Conservation (phyloP, 1,140 invertebrate species). For the Alviniconcha marisindica region DNA sequence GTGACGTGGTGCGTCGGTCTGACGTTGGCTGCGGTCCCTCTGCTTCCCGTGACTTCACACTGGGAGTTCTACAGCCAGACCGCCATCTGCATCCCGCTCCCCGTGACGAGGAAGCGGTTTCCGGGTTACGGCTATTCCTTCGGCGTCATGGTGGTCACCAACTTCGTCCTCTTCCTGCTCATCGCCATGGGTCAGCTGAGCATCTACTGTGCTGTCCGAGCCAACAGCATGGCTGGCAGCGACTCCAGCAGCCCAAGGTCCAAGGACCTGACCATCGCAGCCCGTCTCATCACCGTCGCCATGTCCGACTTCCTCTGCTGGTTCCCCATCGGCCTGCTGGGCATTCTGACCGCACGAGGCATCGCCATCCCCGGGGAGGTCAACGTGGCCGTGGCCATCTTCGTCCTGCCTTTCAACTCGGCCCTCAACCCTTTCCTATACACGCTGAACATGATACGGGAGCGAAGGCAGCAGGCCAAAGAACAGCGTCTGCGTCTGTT, state of each 20-base stretch:
- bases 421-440: slow-evolving; percentile 19
- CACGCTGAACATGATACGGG: slow-evolving; percentile 4
- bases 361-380: slow-evolving; percentile 17
- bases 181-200: slow-evolving; percentile 48
- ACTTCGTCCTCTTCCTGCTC: slow-evolving; percentile 20
- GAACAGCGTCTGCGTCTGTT: not conserved
- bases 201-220: slow-evolving; percentile 41
- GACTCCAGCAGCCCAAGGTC: not conserved
- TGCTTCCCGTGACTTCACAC: slow-evolving; percentile 21
- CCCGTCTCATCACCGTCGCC: not conserved
- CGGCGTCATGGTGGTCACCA: slow-evolving; percentile 46
- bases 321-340: slow-evolving; percentile 22
- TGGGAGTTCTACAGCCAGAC: slow-evolving; percentile 39
- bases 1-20: slow-evolving; percentile 41
- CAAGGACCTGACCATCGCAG: slow-evolving; percentile 12
- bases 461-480: not conserved
- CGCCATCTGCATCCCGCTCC: slow-evolving; percentile 51
- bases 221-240: not conserved
- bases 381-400: slow-evolving; percentile 8
- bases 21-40: slow-evolving; percentile 36
- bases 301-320: slow-evolving; percentile 30
- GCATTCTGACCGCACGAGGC: not conserved
- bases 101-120: slow-evolving; percentile 32
- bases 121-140: slow-evolving; percentile 47
- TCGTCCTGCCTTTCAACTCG: slow-evolving; percentile 9